Conservation (phyloP, 2,113 vertebrate species). For the Anolis carolinensis region DNA sequence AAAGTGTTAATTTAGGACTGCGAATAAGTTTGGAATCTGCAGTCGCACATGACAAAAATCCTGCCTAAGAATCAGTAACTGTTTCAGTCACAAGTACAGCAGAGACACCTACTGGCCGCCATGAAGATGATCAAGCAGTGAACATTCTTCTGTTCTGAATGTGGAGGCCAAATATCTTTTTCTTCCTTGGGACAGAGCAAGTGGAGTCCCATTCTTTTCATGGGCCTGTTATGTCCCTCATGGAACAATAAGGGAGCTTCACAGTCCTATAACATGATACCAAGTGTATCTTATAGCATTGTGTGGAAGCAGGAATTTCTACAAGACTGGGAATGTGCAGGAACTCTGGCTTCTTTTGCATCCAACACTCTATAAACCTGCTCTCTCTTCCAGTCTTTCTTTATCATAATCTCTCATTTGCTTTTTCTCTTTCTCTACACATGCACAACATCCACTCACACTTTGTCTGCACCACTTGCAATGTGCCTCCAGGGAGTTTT, state of each 20-base stretch:
- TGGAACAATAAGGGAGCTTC: too few species aligned
- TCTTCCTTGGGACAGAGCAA: neutral
- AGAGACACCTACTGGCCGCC: slow-evolving; percentile 19
- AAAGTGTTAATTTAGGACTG: neutral
- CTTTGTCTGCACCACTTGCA: too few species aligned
- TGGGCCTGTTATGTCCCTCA: too few species aligned
- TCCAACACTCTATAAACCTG: neutral
- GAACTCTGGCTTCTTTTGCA: neutral
- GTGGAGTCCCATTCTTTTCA: neutral
- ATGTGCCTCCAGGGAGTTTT: too few species aligned
- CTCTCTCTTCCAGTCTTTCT: too few species aligned
- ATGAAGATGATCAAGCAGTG: neutral
- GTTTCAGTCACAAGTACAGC: neutral
- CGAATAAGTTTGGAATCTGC: neutral
- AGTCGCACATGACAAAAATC: neutral
- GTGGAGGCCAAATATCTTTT: neutral
- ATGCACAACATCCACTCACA: too few species aligned
- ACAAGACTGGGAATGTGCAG: neutral
- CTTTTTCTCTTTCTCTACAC: too few species aligned
- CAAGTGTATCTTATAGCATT: neutral
- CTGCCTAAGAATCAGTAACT: neutral
- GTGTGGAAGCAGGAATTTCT: neutral
- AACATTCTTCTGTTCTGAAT: neutral
- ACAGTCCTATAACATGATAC: too few species aligned
- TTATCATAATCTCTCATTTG: too few species aligned